phyloP scores from a whole-genome alignment of 2,888 invertebrate genomes.

The Eupithecia abbreviata region DNA sequence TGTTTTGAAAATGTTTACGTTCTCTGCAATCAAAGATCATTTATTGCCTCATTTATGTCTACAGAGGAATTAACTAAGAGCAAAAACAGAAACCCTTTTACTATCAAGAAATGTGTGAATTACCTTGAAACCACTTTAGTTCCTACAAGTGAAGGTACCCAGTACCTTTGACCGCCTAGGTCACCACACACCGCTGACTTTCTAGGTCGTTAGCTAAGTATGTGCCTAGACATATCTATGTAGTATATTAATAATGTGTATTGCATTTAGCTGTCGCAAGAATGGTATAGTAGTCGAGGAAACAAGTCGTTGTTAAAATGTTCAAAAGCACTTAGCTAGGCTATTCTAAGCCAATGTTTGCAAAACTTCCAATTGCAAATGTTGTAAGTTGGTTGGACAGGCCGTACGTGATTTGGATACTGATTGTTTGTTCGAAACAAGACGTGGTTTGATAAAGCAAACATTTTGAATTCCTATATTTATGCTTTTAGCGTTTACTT shows the following conservation, averaged over 20 bases:
- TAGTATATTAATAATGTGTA: not conserved
- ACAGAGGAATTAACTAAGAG: not conserved
- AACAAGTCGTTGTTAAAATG: not conserved
- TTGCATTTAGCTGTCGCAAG: conserved; percentile 14
- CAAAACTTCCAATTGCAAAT: conserved; percentile 17
- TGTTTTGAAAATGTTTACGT: not conserved
- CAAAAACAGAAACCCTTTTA: not conserved
- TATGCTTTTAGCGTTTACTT: not conserved
- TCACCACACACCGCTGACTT: conserved; percentile 62
- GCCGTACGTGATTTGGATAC: conserved; percentile 48
- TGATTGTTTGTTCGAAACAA: conserved; percentile 21
- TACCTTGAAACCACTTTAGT: conserved; percentile 46
- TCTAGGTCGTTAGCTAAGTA: conserved; percentile 66
- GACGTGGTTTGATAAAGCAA: not conserved
- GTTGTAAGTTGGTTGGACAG: conserved; percentile 39
- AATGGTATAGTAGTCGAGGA: not conserved
- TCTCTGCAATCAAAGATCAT: not conserved
- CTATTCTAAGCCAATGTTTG: conserved; percentile 20
- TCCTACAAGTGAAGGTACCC: conserved; percentile 69
- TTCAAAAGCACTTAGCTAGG: not conserved
- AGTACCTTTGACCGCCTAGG: conserved; percentile 73
- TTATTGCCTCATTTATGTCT: not conserved
- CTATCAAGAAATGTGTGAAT: not conserved
- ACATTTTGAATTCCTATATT: not conserved
- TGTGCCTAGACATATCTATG: conserved; percentile 14